These are phyloP conservation scores for Bettongia penicillata DNA, from an alignment of 2,113 vertebrate genomes.

Conservation along the genomic window DNA sequence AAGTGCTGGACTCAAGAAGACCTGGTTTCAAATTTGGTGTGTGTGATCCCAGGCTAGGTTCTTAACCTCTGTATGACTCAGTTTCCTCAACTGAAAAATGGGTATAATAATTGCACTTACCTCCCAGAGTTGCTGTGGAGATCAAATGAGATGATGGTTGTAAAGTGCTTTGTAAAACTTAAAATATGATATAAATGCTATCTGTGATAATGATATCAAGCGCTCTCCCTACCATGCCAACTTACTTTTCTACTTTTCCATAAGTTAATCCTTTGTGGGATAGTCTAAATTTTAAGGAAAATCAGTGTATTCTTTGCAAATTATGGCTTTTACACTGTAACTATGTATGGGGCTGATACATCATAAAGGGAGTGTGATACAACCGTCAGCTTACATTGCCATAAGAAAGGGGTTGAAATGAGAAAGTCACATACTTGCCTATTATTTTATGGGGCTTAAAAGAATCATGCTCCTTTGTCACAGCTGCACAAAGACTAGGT, in stretches of 20 bases:
- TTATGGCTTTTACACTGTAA: neutral
- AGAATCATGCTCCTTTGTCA: neutral
- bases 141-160: neutral
- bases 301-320: neutral
- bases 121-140: neutral
- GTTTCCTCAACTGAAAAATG: neutral
- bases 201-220: neutral
- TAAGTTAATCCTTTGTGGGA: neutral
- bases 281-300: neutral
- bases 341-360: neutral
- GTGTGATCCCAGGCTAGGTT: neutral
- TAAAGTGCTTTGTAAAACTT: neutral
- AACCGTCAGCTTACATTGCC: neutral
- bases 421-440: conserved; percentile 4
- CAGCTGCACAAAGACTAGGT: neutral
- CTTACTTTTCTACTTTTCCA: neutral
- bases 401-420: conserved; percentile 10
- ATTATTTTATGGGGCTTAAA: neutral
- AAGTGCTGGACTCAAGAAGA: neutral
- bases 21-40: neutral
- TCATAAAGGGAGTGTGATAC: conserved; percentile 38
- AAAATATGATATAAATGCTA: neutral
- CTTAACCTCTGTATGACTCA: neutral
- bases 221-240: neutral
- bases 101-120: neutral